Percentiles rank a stretch among this genome's conserved stretches.
Evolutionary conservation across 2,797 vertebrate genomes (phyloP).

Genomic region (Catostomus latipinnis): DNA sequence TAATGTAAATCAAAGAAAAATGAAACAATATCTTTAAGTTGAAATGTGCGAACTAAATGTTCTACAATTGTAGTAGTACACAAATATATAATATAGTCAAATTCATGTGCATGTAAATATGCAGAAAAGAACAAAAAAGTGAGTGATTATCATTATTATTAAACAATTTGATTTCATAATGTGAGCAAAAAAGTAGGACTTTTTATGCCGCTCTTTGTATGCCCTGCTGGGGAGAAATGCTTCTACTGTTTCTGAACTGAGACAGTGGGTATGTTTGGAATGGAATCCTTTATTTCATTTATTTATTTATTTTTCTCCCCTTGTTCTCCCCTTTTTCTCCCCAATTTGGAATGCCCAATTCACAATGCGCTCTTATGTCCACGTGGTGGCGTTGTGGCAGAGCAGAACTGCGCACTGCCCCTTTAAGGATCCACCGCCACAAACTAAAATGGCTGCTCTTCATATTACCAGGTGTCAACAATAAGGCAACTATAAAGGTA

Average conservation of each 20-base stretch:
- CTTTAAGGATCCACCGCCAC: too few relatives aligned
- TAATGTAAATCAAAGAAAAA: not conserved
- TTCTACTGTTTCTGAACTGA: slow-evolving; percentile 1
- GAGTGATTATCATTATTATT: slow-evolving; percentile 10
- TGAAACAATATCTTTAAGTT: not conserved
- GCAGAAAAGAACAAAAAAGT: not conserved
- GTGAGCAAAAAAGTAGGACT: not conserved
- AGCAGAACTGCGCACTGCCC: too few relatives aligned
- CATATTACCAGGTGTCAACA: too few relatives aligned
- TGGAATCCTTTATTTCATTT: not conserved
- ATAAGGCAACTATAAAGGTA: too few relatives aligned
- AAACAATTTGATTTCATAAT: not conserved
- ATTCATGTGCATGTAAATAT: slow-evolving; percentile 13
- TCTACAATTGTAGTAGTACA: not conserved
- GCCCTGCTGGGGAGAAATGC: not conserved
- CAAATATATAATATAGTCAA: not conserved
- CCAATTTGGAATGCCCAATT: too few relatives aligned
- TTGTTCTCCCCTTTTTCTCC: too few relatives aligned
- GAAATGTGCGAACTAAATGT: not conserved
- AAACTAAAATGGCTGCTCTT: too few relatives aligned
- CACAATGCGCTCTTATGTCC: too few relatives aligned
- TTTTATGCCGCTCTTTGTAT: not conserved
- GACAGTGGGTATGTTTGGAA: slow-evolving; percentile 7
- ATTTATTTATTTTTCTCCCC: too few relatives aligned
- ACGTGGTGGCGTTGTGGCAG: too few relatives aligned